phyloP scores from a whole-genome alignment of 2,888 invertebrate genomes.

The Chymomyza caudatula region DNA sequence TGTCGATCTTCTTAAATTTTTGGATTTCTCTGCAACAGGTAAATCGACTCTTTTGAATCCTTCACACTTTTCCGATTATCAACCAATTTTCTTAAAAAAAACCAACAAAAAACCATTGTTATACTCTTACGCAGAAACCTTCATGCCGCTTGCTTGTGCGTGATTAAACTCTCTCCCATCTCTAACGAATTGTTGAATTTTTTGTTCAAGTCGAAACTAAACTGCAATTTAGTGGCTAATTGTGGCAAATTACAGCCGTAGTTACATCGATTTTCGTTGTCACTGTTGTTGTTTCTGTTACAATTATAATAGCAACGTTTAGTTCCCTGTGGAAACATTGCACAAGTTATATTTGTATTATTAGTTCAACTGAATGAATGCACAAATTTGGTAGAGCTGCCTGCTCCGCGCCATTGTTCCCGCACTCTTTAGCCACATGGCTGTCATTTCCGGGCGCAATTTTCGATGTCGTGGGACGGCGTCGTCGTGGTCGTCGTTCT shows the following conservation, averaged over 20 bases:
- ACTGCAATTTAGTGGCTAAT: conserved; percentile 48
- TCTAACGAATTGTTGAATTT: neutral
- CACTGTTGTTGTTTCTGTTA: neutral
- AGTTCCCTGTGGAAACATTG: conserved; percentile 12
- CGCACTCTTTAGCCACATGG: conserved; percentile 6
- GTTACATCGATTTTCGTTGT: conserved; percentile 43
- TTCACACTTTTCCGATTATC: no score
- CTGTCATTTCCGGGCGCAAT: conserved; percentile 58
- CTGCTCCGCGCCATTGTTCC: conserved; percentile 5
- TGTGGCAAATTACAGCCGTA: conserved; percentile 53
- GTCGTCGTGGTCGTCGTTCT: conserved; percentile 7
- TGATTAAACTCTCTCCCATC: neutral
- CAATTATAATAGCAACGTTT: conserved; percentile 27
- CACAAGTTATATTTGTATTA: conserved; percentile 3
- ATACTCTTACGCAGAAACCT: neutral
- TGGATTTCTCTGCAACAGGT: no score
- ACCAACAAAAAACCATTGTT: no score
- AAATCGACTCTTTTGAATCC: no score
- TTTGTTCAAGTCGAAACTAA: conserved; percentile 8
- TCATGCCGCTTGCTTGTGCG: no score
- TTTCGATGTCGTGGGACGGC: conserved; percentile 5
- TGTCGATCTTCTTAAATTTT: no score
- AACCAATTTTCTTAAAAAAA: no score
- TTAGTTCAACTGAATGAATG: conserved; percentile 9
- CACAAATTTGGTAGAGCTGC: conserved; percentile 18